Evolutionary conservation across 2,797 vertebrate genomes (phyloP), one percentile per base, ranked within the genome.

Genomic region (Poeciliopsis infans): DNA sequence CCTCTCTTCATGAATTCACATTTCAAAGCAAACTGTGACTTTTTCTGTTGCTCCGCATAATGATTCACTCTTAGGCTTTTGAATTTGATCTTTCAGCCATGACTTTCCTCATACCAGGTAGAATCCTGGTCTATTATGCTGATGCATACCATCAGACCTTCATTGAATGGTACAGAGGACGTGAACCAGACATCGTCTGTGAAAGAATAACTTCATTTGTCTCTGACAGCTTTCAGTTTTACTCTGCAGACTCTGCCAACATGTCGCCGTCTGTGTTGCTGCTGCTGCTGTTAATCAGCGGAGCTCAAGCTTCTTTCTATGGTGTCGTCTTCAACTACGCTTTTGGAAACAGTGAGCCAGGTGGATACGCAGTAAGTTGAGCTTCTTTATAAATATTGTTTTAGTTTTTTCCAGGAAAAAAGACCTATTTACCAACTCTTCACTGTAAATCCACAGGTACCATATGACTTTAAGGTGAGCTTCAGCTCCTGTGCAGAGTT

Each of bases 361-460:
- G 23, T 7, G 59, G 28, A 64, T 64, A 64, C 16, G 2, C 15
- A 3, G 59, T 64, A 36, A 64, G 31, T 64, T 64, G 31, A 64
- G 51, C 33, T 33, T 66, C 25, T 66, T 51, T 23, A 41, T 51
- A 51, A 23, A 51, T 51, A 7, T 2, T 49, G 18, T 8, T 23
- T 51, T 23, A 23, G 49, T 7, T 23, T 51, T 23, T 51, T 51
- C 49, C 49, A 23, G 49, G 49, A 51, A 7, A 23, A 51, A 23
- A 23, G 49, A 51, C 20, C 3, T 13, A 36, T 1, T 55, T 4
- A 68, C 46, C 59, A n/a, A 8, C 1, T 74, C 20, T 53, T 36
- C 3, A 7, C 12, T 80, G 39, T 72, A 3, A 72, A 7, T 13
- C 75, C 8, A 0, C 81, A 94, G 93, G 86, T 91, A 72, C 70